Evolutionary conservation across 2,113 vertebrate species (phyloP), one percentile per base, ranked within the genome.

Genomic region (Acrocephalus arundinaceus): DNA sequence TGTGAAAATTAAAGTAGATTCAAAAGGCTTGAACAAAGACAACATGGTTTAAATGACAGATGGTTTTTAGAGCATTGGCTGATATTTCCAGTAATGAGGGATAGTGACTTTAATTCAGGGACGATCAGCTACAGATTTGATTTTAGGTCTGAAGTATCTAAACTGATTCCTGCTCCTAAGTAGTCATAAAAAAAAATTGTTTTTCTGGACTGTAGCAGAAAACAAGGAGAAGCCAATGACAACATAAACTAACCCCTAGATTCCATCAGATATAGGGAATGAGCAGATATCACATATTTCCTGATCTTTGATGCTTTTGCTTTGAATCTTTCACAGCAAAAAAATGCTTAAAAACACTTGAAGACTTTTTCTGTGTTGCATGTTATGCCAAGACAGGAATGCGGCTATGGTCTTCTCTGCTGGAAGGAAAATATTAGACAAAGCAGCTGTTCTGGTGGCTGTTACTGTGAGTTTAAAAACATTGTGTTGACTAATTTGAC

Each of bases 391-490:
- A 28, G 70, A 82, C 61, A 90, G 65, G 62, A 89, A 80, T 46
- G 55, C 14, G 43, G 75, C 46, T 74, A 30, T 35, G 31, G 28
- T 86, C 25, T 90, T 88, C 90, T 80, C 51, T 80, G 72, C 63
- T 86, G 86, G 72, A 74, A 95, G 68, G 46, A 92, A 81, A 91
- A 66, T 83, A 84, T 55, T 86, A 90, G 75, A 84, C 18, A 94
- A 83, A 90, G 59, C 63, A 77, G 68, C 76, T 95, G 39, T 54
- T 87, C 74, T 82, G 46, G 74, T 94, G 62, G 74, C 46, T 6
- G 0, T 65, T 89, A 66, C 37, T 4, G 5, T 68, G 74, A 85
- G 25, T 90, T 89, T 51, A 58, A 91, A 91, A 96, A 30, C 31
- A 63, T 21, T 59, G 15, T 43, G 22, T 55, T 94, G 82, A 80